Percentiles rank a stretch among this genome's conserved stretches.
Evolutionary conservation across 2,113 vertebrate genomes (phyloP).

Genomic region (Fregetta grallaria): DNA sequence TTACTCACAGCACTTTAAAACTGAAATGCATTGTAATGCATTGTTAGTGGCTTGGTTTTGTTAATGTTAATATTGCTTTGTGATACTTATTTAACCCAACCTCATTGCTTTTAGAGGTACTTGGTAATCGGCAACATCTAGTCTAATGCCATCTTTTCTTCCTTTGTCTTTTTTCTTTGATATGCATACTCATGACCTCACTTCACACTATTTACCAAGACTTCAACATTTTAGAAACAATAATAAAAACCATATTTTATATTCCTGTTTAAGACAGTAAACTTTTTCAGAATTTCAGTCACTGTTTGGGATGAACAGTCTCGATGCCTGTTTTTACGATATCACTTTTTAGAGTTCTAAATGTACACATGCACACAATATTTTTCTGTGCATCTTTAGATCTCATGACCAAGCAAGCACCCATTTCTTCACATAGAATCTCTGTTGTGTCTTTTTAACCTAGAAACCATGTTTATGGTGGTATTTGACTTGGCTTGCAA

Average conservation of each 20-base stretch:
- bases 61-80: neutral
- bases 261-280: neutral
- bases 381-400: neutral
- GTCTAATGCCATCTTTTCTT: neutral
- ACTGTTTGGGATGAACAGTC: neutral
- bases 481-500: neutral
- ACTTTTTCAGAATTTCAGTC: neutral
- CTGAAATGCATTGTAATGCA: neutral
- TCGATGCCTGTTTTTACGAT: rapidly evolving
- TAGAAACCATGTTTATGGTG: neutral
- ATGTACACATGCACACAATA: neutral
- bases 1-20: neutral
- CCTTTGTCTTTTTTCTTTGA: neutral
- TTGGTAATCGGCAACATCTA: neutral
- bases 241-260: neutral
- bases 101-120: neutral
- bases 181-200: neutral
- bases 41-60: neutral
- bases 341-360: neutral
- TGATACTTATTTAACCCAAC: neutral
- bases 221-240: neutral
- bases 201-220: neutral
- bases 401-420: neutral
- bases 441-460: neutral
- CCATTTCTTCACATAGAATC: neutral